Conservation (phyloP, 2,113 vertebrate species). For the Hippocampus barbouri region DNA sequence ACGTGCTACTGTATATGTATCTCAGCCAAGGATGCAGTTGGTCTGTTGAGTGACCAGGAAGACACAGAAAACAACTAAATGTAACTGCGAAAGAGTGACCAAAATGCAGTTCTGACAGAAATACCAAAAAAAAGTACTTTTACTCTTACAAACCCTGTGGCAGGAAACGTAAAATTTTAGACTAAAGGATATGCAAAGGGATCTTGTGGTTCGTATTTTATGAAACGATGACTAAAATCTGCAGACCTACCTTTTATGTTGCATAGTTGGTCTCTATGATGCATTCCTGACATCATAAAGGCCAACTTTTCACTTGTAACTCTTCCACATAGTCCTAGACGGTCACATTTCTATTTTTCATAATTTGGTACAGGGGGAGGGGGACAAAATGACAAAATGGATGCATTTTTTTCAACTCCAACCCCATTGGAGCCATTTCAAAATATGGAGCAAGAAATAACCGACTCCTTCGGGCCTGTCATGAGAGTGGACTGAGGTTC, state of each 20-base stretch:
- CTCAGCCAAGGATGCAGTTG: too few relatives aligned
- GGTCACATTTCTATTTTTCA: background rate
- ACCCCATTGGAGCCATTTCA: background rate
- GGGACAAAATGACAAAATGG: background rate
- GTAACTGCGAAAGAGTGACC: too few relatives aligned
- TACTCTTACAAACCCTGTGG: too few relatives aligned
- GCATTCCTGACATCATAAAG: background rate
- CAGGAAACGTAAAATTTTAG: too few relatives aligned
- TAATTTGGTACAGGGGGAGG: background rate
- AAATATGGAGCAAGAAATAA: slow-evolving; percentile 3
- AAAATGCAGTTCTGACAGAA: too few relatives aligned
- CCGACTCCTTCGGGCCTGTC: background rate
- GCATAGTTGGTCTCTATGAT: background rate
- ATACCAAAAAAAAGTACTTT: too few relatives aligned
- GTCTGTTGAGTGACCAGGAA: too few relatives aligned
- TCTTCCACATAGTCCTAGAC: background rate
- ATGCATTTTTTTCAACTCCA: background rate
- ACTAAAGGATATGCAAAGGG: too few relatives aligned
- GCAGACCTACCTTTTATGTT: background rate
- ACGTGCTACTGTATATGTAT: too few relatives aligned
- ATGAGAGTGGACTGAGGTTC: background rate
- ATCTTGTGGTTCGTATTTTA: too few relatives aligned
- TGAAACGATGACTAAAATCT: background rate
- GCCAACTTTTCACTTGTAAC: background rate
- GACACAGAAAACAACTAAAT: too few relatives aligned